phyloP scores from a whole-genome alignment of 2,888 invertebrate species.

The Diplolepis rosae region DNA sequence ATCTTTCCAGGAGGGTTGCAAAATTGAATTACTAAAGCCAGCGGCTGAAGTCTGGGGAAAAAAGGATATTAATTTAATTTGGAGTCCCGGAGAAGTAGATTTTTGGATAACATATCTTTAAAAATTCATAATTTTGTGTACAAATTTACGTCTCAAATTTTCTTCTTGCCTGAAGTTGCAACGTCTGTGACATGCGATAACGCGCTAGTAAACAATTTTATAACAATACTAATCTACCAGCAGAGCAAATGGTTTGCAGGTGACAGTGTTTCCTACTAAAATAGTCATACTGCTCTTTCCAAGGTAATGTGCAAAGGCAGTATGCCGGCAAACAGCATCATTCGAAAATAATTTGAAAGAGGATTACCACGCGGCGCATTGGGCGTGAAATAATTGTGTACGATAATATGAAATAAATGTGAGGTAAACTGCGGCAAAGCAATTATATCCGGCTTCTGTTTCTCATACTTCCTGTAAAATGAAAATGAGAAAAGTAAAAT shows the following conservation, averaged over 20 bases:
- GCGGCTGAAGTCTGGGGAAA: background rate
- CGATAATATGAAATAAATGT: slow-evolving; percentile 39
- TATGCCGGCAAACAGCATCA: slow-evolving; percentile 39
- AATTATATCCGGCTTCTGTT: slow-evolving; percentile 9
- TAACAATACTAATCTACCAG: background rate
- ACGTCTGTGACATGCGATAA: background rate
- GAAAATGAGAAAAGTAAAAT: background rate
- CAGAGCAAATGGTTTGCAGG: background rate
- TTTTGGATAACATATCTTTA: background rate
- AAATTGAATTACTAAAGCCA: background rate
- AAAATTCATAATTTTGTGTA: background rate
- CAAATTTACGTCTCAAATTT: background rate
- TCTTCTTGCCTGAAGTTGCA: background rate
- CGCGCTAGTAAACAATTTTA: background rate
- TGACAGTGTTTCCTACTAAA: background rate
- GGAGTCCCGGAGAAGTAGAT: background rate
- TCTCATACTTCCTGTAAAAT: background rate
- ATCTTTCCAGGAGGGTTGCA: background rate
- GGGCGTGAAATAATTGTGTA: slow-evolving; percentile 52
- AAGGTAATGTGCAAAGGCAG: slow-evolving; percentile 38
- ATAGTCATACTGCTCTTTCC: background rate
- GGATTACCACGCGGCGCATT: slow-evolving; percentile 47
- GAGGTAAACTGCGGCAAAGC: slow-evolving; percentile 13
- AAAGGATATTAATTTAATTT: slow-evolving; percentile 5
- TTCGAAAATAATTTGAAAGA: slow-evolving; percentile 47